Percentiles rank a stretch among this genome's conserved stretches.
phyloP scores from a whole-genome alignment of 1,140 invertebrate species.

The Caenorhabditis remanei region DNA sequence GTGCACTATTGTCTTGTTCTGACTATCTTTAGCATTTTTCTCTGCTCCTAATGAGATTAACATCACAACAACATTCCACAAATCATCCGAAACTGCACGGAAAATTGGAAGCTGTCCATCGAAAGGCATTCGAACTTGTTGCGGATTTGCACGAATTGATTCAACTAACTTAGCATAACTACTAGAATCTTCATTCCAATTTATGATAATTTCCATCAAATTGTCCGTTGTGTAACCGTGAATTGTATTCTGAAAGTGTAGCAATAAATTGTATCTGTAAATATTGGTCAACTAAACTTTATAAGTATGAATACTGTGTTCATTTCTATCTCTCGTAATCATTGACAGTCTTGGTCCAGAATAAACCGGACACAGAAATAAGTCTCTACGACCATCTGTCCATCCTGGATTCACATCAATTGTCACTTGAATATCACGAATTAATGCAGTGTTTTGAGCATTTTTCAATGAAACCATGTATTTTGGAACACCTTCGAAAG shows the following conservation, averaged over 20 bases:
- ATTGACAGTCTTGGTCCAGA: constrained; percentile 20
- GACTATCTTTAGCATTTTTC: background rate
- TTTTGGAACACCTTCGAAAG: constrained; percentile 11
- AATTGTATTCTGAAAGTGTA: background rate
- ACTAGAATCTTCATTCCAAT: constrained; percentile 15
- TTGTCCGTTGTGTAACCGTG: constrained; percentile 16
- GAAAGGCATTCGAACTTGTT: constrained; percentile 25
- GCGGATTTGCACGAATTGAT: constrained; percentile 9
- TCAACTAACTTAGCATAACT: constrained; percentile 31
- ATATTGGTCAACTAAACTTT: background rate
- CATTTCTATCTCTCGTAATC: constrained; percentile 42
- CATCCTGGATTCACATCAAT: constrained; percentile 35
- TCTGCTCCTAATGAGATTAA: constrained; percentile 46
- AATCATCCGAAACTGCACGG: constrained; percentile 44
- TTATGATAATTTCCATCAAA: constrained; percentile 15
- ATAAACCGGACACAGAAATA: constrained; percentile 46
- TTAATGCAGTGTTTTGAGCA: background rate
- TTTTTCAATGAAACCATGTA: background rate
- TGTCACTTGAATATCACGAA: constrained; percentile 26
- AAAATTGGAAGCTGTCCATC: constrained; percentile 44
- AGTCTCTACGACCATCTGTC: background rate
- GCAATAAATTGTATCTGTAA: background rate
- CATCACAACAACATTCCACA: constrained; percentile 56
- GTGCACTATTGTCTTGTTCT: constrained; percentile 41
- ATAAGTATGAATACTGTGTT: constrained; percentile 43